Base-by-base conservation (phyloP, 2,113 vertebrate genomes). In the Carassius carassius region DNA sequence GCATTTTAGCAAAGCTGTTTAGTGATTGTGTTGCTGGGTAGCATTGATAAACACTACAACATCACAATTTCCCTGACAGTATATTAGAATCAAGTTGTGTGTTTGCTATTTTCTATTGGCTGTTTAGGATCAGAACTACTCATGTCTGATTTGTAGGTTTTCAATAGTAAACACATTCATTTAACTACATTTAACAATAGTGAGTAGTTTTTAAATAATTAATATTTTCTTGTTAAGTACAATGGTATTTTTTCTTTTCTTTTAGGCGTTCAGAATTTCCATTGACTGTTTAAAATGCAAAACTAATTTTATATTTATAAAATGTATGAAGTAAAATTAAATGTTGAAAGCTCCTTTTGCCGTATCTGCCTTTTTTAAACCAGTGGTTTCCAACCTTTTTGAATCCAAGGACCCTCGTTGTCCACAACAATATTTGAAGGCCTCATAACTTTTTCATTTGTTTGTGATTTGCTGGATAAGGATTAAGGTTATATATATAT, bases 1-100 rank as follows among this genome's bases (percentile, higher is more conserved):
- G 37, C 69, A n/a, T 72, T 41, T n/a, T 41, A 72, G 62, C 21
- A 47, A 73, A 47, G 37, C 37, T 73, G 25, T 65, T 65, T 65
- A 13, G 69, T 41, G 21, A 47, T 73, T 47, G 47, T 74, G 41
- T 23, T 3, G 37, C n/a, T 23, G 12, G 37, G 19, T 14, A 23
- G 37, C 0, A 2, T 47, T 47, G n/a, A 47, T 74, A 14, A 47
- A 47, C 37, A 72, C 35, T 19, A 12, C 35, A 0, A n/a, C 16
- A 21, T 41, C 21, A 1, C 35, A 70, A 12, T 70, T 21, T 70
- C 9, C 19, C 8, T 70, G 35, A 19, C 67, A 41, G 21, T 67
- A 7, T 16, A 32, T 67, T 14, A 67, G 25, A 35, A 41, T 72
- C 19, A 70, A 19, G 35, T 44, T n/a, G 37, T 6, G 10, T 6